Percentiles rank a stretch among this genome's conserved stretches.
Evolutionary conservation across 2,888 invertebrate species (phyloP).

Genomic region (Papilio demoleus): DNA sequence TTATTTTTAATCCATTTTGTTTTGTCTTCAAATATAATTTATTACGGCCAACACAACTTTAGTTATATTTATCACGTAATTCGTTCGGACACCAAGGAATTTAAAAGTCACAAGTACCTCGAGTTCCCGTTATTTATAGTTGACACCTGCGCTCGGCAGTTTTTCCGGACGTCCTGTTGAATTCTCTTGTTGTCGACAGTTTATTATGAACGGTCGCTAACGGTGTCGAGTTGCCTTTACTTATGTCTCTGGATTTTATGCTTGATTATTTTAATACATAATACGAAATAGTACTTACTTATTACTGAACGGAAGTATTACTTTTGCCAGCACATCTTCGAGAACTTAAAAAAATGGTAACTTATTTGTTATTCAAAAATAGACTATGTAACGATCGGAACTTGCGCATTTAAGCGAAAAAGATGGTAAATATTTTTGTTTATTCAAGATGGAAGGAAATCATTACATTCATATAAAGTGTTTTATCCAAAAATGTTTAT

Average conservation of each 20-base stretch:
- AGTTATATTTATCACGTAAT: background rate
- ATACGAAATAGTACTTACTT: too few relatives aligned
- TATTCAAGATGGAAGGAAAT: too few relatives aligned
- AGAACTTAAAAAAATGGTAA: too few relatives aligned
- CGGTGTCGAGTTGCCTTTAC: constrained; percentile 45
- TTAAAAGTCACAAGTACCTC: constrained; percentile 41
- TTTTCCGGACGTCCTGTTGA: constrained; percentile 57
- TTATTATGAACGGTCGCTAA: constrained; percentile 61
- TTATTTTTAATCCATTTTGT: constrained; percentile 39
- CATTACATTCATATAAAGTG: too few relatives aligned
- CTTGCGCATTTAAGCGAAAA: too few relatives aligned
- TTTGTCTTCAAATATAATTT: background rate
- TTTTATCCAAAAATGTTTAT: too few relatives aligned
- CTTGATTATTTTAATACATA: constrained; percentile 8
- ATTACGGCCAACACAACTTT: background rate
- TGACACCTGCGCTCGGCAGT: constrained; percentile 62
- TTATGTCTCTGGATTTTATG: constrained; percentile 41
- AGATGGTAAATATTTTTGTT: too few relatives aligned
- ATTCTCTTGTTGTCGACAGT: constrained; percentile 61
- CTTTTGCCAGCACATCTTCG: too few relatives aligned
- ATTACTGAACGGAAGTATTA: too few relatives aligned
- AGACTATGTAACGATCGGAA: too few relatives aligned
- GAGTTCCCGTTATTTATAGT: constrained; percentile 57
- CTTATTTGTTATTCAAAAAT: too few relatives aligned
- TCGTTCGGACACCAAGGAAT: constrained; percentile 37